A percentile compares a stretch with the other conserved stretches of the same genome.
Conservation (phyloP, 2,797 vertebrate species). For the Gymnocypris eckloni region DNA sequence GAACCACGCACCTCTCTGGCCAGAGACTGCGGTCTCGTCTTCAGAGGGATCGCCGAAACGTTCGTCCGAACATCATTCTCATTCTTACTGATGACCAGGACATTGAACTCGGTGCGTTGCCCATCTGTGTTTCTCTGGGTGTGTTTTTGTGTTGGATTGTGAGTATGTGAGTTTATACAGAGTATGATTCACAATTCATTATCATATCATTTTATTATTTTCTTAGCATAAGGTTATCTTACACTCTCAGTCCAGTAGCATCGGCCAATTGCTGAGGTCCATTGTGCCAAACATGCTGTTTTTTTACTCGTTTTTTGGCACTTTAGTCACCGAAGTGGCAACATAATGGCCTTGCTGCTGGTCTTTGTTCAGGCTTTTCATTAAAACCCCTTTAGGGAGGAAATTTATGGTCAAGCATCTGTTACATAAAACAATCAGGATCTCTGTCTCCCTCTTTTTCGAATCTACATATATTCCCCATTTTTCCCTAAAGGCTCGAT, state of each 20-base stretch:
- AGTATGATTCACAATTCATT: background rate
- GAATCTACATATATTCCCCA: slow-evolving; percentile 20
- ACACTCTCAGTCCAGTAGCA: slow-evolving; percentile 44
- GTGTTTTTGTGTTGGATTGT: background rate
- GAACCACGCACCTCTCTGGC: slow-evolving; percentile 84
- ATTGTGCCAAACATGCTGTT: slow-evolving; percentile 78
- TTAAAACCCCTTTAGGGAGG: slow-evolving; percentile 74
- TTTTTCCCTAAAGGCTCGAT: slow-evolving; percentile 76
- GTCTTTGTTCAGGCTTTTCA: slow-evolving; percentile 76
- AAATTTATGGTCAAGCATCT: slow-evolving; percentile 83
- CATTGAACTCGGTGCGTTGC: slow-evolving; percentile 90
- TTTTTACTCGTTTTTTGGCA: slow-evolving; percentile 73
- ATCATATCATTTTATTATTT: background rate
- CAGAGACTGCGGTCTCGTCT: slow-evolving; percentile 87
- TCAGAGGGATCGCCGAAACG: slow-evolving; percentile 91
- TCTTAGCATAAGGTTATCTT: slow-evolving; percentile 56
- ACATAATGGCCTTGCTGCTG: slow-evolving; percentile 76
- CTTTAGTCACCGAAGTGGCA: slow-evolving; percentile 76
- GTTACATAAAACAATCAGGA: slow-evolving; percentile 77
- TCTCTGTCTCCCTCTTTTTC: slow-evolving; percentile 42
- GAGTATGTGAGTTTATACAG: background rate
- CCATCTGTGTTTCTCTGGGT: slow-evolving; percentile 26
- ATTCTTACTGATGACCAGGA: slow-evolving; percentile 98
- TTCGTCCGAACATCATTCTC: slow-evolving; percentile 96
- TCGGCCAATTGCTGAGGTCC: slow-evolving; percentile 69